Base-by-base conservation (phyloP, 2,888 invertebrate genomes). In the Cepaea hortensis region DNA sequence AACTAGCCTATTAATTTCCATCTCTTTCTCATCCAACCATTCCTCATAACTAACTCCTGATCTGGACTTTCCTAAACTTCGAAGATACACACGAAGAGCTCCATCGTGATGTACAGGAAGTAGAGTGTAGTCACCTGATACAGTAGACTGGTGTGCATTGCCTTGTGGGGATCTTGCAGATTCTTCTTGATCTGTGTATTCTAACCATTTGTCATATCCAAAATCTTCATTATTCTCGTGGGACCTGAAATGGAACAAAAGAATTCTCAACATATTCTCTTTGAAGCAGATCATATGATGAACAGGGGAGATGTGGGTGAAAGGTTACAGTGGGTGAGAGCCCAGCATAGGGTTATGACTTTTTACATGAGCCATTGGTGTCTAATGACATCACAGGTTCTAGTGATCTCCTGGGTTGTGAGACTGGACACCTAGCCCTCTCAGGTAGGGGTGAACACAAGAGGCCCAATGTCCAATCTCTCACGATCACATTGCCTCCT, bases 171-270 rank as follows among this genome's bases (percentile, higher is more conserved):
- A 75, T 62, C 70, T 85, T 62, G 86, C 88, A n/a, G 86, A 88
- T 85, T 91, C 91, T 70, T 91, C 92, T 5, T 90, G 89, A 81
- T 93, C 92, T 83, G 92, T 90, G 73, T 92, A 91, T 18, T 90
- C 91, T 77, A 93, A 89, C 93, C 93, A 93, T 15, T 92, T 91
- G 75, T 93, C 93, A 85, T 93, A 93, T 68, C 92, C 91, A 79
- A 92, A 91, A 70, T 93, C 91, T 62, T 92, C 91, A 5, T 90
- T 90, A 80, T 92, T 92, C 72, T 90, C 90, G 48, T 92, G 89
- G 88, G 92, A 92, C 88, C 93, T 93, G 89, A 72, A 65, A 15
- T n/a, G 20, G 9, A 61, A n/a, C 68, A 77, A 61, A 15, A 77
- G 5, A 23, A 61, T 23, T n/a, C 15, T n/a, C n/a, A 2, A 48